Evolutionary conservation across 2,113 vertebrate species (phyloP), one percentile per base, ranked within the genome.

Genomic region (Syngnathus floridae): DNA sequence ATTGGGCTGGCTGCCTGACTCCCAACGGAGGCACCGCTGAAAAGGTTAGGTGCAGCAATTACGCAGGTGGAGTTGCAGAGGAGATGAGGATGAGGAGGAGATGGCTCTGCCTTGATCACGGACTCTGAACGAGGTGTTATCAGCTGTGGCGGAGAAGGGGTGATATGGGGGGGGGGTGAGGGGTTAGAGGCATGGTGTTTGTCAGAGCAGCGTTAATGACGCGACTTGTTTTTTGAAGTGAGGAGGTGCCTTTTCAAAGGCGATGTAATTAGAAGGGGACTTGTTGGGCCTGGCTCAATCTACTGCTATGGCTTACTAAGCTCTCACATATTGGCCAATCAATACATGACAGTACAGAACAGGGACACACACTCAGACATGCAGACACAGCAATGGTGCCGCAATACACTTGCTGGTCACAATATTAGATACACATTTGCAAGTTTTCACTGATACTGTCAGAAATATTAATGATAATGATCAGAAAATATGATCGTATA

Each of bases 41-140:
- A 91, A 91, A 91, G 90, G 90, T 92, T 90, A 92, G 88, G 87
- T 85, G 79, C 87, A 69, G 89, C 88, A 91, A 92, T 91, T 91
- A 90, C 83, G 85, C 90, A 89, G 90, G 88, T 92, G 90, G 83
- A 80, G 82, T 76, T 83, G 86, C 84, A 82, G 83, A 86, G 73
- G 78, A 85, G 84, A 81, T 75, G 79, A 79, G 80, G 82, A 80
- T 74, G 75, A 85, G 80, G 78, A 82, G 86, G 82, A 79, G 83
- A 80, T 90, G 90, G 88, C 87, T 87, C 82, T 71, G 80, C 77
- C 87, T 85, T 86, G 85, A 84, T 87, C 80, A 77, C 87, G 64
- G 80, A 56, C 79, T 84, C 80, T 79, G 80, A 86, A 87, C 85
- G 88, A 86, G 79, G 83, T 84, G 84, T 82, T 86, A 84, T 84